A percentile compares a stretch with the other conserved stretches of the same genome.
Conservation (phyloP, 2,888 invertebrate genomes). For the Pteria penguin region DNA sequence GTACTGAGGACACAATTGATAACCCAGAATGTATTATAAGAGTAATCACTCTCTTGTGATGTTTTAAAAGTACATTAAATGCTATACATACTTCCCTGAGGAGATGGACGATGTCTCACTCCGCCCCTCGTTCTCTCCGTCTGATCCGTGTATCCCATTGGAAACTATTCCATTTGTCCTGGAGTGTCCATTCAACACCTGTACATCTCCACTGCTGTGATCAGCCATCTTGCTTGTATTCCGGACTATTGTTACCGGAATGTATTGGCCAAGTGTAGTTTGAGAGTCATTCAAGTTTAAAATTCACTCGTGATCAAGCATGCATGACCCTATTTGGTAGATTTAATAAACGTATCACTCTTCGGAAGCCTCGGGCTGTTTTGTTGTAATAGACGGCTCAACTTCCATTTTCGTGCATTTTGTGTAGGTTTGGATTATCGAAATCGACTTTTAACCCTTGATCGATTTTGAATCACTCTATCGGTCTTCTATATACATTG, state of each 20-base stretch:
- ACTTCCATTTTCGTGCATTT: background rate
- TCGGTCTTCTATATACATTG: too few species aligned
- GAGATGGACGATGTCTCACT: constrained; percentile 16
- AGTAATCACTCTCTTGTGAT: too few species aligned
- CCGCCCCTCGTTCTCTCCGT: constrained; percentile 6
- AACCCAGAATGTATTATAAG: too few species aligned
- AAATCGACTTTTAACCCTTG: background rate
- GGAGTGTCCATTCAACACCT: constrained; percentile 7
- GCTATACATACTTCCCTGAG: too few species aligned
- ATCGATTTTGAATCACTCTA: background rate
- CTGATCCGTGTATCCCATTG: constrained; percentile 16
- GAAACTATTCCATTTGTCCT: constrained; percentile 5
- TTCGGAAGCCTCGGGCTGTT: background rate
- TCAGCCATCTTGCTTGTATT: constrained; percentile 22
- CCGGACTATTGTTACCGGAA: background rate
- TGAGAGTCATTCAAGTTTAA: constrained; percentile 14
- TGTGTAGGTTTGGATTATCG: background rate
- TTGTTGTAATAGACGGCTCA: background rate
- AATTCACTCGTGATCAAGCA: constrained; percentile 22
- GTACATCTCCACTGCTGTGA: background rate
- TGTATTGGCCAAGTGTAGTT: background rate
- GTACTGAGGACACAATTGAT: too few species aligned
- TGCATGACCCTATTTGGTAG: constrained; percentile 11
- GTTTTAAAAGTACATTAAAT: too few species aligned
- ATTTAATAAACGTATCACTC: background rate